These are phyloP conservation scores for Entelurus aequoreus DNA, from an alignment of 2,113 vertebrate genomes.

Conservation along the genomic window DNA sequence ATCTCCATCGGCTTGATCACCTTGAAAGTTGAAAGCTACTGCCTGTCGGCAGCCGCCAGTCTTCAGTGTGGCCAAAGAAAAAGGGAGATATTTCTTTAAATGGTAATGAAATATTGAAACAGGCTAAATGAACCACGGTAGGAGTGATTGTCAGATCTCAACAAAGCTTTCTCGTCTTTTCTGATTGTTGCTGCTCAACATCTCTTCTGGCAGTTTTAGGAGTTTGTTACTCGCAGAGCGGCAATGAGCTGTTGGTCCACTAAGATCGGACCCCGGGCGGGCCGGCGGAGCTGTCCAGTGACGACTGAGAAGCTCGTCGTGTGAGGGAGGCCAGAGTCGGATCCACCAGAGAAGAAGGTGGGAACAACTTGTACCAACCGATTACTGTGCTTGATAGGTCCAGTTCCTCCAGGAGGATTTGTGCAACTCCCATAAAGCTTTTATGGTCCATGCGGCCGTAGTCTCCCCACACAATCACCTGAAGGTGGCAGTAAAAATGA, in stretches of 20 bases:
- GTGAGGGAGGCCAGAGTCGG: slow-evolving; percentile 92
- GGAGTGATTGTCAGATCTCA: slow-evolving; percentile 98
- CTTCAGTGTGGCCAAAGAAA: slow-evolving; percentile 42
- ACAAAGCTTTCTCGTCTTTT: slow-evolving; percentile 81
- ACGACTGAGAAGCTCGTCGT: slow-evolving; percentile 92
- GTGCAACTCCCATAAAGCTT: slow-evolving; percentile 98
- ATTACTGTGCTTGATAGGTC: slow-evolving; percentile 97
- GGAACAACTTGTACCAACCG: slow-evolving; percentile 99
- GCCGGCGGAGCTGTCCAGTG: slow-evolving; percentile 92
- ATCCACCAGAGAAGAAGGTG: slow-evolving; percentile 94
- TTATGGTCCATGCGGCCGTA: slow-evolving; percentile 99
- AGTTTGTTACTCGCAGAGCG: slow-evolving; percentile 20
- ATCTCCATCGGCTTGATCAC: slow-evolving; percentile 15
- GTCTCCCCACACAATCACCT: slow-evolving; percentile 99
- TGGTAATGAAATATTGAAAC: slow-evolving; percentile 62
- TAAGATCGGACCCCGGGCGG: slow-evolving; percentile 90
- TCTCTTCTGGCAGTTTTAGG: slow-evolving; percentile 47
- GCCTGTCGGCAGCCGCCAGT: slow-evolving; percentile 35
- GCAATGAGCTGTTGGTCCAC: slow-evolving; percentile 66
- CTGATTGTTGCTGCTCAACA: slow-evolving; percentile 77
- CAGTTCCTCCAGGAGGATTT: slow-evolving; percentile 94
- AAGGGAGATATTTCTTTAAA: slow-evolving; percentile 45
- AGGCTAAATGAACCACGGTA: slow-evolving; percentile 68
- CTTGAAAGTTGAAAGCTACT: slow-evolving; percentile 49
- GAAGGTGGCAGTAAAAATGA: slow-evolving; percentile 32